phyloP scores from a whole-genome alignment of 2,113 vertebrate species.

The Hippolais icterina region DNA sequence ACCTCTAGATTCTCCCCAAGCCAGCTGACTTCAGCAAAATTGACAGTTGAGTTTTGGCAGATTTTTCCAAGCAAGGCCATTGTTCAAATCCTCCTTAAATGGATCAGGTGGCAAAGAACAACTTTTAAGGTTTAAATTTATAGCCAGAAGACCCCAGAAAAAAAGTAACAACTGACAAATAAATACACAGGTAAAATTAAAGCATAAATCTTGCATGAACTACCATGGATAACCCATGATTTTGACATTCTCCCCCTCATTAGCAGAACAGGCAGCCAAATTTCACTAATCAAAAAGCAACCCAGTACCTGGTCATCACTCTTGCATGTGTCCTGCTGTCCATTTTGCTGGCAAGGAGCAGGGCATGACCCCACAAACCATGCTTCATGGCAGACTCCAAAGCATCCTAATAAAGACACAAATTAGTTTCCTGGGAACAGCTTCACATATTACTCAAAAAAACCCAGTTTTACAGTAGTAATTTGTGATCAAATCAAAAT shows the following conservation, averaged over 20 bases:
- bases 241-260: neutral
- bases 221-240: neutral
- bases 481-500: neutral
- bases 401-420: conserved; percentile 80
- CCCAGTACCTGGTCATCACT: conserved; percentile 92
- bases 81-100: neutral
- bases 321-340: conserved; percentile 93
- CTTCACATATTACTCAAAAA: neutral
- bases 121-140: neutral
- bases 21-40: neutral
- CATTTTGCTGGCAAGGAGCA: conserved; percentile 97
- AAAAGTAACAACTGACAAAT: neutral
- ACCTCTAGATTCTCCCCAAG: neutral
- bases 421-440: neutral
- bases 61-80: neutral
- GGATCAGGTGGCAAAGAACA: neutral
- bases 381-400: conserved; percentile 96
- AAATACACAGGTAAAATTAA: neutral
- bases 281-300: neutral
- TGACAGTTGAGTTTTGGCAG: neutral
- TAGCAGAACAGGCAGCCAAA: neutral
- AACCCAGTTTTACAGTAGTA: neutral
- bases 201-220: neutral
- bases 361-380: conserved; percentile 93
- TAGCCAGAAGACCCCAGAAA: neutral